Percentiles rank a stretch among this genome's conserved stretches.
These are phyloP conservation scores for Drosophila fulvimacula DNA, from an alignment of 2,888 invertebrate species.

Conservation along the genomic window DNA sequence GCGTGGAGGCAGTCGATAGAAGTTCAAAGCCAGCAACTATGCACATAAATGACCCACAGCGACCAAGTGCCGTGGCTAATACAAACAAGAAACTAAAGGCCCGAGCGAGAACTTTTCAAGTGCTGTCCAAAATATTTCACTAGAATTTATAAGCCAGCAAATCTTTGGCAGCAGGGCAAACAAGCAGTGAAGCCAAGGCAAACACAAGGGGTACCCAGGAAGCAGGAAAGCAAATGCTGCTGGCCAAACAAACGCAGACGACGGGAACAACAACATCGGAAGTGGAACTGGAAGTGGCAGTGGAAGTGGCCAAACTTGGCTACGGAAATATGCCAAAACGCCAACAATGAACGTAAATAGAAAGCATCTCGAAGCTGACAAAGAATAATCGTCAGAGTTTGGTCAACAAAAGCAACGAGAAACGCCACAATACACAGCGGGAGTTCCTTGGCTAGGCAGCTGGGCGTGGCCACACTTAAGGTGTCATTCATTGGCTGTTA, in stretches of 20 bases:
- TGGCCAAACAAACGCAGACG: constrained; percentile 39
- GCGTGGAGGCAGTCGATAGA: constrained; percentile 13
- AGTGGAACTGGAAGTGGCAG: constrained; percentile 39
- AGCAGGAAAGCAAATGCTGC: constrained; percentile 41
- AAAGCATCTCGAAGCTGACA: constrained; percentile 60
- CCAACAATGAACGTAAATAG: constrained; percentile 56
- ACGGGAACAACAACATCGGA: constrained; percentile 12
- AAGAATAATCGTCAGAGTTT: constrained; percentile 60
- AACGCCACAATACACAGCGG: constrained; percentile 7
- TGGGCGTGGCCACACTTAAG: constrained; percentile 52
- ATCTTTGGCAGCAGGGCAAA: constrained; percentile 58
- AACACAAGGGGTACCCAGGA: constrained; percentile 33
- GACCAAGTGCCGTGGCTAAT: constrained; percentile 58
- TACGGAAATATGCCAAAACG: constrained; percentile 67
- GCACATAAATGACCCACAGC: constrained; percentile 69
- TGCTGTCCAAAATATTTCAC: constrained; percentile 71
- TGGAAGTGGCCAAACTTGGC: constrained; percentile 68
- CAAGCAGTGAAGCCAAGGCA: constrained; percentile 45
- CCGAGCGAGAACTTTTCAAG: constrained; percentile 68
- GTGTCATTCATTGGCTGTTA: constrained; percentile 74
- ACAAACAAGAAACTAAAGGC: constrained; percentile 51
- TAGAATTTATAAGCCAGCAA: constrained; percentile 77
- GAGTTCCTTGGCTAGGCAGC: background rate
- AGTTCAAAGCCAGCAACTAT: constrained; percentile 71
- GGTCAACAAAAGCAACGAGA: constrained; percentile 33